Conservation (phyloP, 2,113 vertebrate genomes). For the Galbula dea region DNA sequence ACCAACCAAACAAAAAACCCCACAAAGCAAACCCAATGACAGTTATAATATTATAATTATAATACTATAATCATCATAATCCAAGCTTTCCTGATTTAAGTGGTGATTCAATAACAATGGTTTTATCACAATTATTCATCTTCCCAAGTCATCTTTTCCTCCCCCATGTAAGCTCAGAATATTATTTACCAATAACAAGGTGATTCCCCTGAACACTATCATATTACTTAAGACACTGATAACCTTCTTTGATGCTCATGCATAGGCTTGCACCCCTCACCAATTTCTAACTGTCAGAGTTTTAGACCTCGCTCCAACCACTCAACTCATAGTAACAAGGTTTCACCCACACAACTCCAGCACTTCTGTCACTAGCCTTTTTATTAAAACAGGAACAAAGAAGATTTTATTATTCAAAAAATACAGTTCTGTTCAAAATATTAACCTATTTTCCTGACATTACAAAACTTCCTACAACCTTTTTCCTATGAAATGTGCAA, state of each 20-base stretch:
- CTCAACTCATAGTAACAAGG: background rate
- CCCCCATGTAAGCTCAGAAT: background rate
- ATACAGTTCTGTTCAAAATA: conserved; percentile 17
- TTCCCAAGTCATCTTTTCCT: background rate
- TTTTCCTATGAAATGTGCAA: conserved; percentile 2
- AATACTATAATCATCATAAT: background rate
- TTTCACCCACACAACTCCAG: background rate
- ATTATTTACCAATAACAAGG: background rate
- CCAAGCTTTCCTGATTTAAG: background rate
- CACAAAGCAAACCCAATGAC: background rate
- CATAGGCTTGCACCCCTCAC: background rate
- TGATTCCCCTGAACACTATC: background rate
- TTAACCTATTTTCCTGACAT: conserved; percentile 28
- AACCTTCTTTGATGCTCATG: background rate
- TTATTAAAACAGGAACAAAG: background rate
- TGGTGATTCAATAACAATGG: background rate
- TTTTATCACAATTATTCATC: background rate
- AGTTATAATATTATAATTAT: too few relatives aligned
- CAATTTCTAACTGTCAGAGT: background rate
- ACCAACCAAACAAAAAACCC: background rate
- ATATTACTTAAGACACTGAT: background rate
- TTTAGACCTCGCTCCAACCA: background rate
- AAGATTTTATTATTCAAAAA: conserved; percentile 15
- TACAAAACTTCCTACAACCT: background rate
- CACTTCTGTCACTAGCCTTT: background rate